Evolutionary conservation across 2,888 invertebrate genomes (phyloP).

Genomic region (Mythimna vitellina): DNA sequence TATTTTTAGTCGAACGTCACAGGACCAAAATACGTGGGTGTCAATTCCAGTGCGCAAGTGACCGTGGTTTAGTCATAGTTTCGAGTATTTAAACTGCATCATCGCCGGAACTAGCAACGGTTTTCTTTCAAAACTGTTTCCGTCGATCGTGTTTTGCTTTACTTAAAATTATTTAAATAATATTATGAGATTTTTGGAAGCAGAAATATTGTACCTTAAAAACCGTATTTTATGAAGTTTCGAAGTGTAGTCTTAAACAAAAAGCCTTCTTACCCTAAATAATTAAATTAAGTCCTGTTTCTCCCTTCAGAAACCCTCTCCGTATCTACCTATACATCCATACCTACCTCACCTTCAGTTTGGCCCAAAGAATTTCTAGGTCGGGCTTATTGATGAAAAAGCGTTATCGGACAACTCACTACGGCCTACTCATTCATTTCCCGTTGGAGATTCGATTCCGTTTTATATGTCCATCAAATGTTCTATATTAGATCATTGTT

Average conservation of each 20-base stretch:
- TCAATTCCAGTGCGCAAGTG: neutral
- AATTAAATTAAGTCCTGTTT: constrained; percentile 41
- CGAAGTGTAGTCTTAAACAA: constrained; percentile 17
- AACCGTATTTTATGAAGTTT: constrained; percentile 18
- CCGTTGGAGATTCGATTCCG: constrained; percentile 71
- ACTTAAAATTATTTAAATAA: neutral
- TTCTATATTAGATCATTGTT: constrained; percentile 46
- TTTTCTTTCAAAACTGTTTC: neutral
- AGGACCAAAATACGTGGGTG: neutral
- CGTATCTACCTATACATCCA: constrained; percentile 8
- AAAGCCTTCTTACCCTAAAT: constrained; percentile 32
- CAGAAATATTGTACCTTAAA: neutral
- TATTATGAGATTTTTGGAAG: constrained; percentile 2
- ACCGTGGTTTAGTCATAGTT: constrained; percentile 3
- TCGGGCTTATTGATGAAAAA: constrained; percentile 69
- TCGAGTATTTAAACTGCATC: constrained; percentile 5
- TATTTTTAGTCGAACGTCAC: constrained; percentile 21
- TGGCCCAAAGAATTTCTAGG: constrained; percentile 53
- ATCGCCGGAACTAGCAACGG: neutral
- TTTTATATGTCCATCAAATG: constrained; percentile 62
- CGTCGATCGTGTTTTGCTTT: constrained; percentile 3
- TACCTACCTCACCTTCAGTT: constrained; percentile 20
- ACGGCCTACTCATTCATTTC: constrained; percentile 71
- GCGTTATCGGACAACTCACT: constrained; percentile 71
- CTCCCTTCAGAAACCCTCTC: constrained; percentile 13